Percentiles rank a stretch among this genome's conserved stretches.
Conservation (phyloP, 2,113 vertebrate genomes). For the Ovibos moschatus region DNA sequence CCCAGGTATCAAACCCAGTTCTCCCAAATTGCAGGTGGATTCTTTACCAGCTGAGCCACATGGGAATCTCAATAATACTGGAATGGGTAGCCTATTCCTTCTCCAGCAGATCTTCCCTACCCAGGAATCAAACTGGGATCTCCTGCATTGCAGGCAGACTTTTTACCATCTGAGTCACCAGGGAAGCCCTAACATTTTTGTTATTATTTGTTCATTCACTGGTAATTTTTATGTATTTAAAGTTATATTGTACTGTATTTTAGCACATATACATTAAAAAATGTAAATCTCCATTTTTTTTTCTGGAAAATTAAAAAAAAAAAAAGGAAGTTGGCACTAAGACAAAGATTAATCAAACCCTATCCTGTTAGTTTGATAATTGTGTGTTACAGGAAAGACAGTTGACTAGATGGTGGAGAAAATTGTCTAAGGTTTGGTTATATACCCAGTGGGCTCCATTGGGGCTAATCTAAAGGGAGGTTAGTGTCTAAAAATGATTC, state of each 20-base stretch:
- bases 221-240: slow-evolving; percentile 41
- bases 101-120: neutral
- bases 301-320: neutral
- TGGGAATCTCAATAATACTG: neutral
- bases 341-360: neutral
- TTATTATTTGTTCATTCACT: slow-evolving; percentile 43
- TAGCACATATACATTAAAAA: slow-evolving; percentile 30
- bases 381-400: neutral
- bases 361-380: neutral
- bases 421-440: neutral
- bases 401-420: neutral
- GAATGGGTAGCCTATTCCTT: neutral
- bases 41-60: neutral
- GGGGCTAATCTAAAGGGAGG: neutral
- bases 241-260: slow-evolving; percentile 39
- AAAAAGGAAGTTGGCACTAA: neutral
- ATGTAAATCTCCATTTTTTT: slow-evolving; percentile 33
- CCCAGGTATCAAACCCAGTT: neutral
- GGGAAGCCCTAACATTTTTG: slow-evolving; percentile 5
- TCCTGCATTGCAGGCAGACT: neutral
- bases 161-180: neutral
- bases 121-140: neutral
- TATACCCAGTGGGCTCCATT: neutral
- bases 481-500: neutral
- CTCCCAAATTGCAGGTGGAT: neutral